These are phyloP conservation scores for Procavia capensis DNA, from an alignment of 2,113 vertebrate genomes.

Conservation along the genomic window DNA sequence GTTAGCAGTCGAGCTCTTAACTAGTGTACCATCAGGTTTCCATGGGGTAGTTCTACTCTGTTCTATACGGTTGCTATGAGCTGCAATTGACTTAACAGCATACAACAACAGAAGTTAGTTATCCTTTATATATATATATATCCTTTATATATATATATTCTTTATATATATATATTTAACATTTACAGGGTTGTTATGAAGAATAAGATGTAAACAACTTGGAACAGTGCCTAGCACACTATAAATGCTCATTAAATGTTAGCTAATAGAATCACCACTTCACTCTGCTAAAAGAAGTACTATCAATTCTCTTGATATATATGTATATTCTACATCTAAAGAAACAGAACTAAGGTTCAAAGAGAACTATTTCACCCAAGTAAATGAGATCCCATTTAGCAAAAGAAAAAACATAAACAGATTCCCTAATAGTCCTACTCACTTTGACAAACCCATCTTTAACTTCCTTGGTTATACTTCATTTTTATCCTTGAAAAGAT, in stretches of 20 bases:
- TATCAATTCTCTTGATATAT: not conserved
- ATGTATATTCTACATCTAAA: not conserved
- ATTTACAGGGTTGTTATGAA: not conserved
- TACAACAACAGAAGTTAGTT: too few relatives aligned
- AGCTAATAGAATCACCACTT: not conserved
- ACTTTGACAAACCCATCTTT: not conserved
- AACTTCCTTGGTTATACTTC: not conserved
- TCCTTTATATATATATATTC: too few relatives aligned
- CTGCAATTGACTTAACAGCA: too few relatives aligned
- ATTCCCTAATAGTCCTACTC: not conserved
- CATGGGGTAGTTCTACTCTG: too few relatives aligned
- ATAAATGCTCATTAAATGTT: too few relatives aligned
- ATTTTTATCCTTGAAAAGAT: not conserved
- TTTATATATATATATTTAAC: too few relatives aligned
- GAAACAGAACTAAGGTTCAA: not conserved
- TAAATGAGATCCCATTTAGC: not conserved
- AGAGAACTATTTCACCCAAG: not conserved
- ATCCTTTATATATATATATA: too few relatives aligned
- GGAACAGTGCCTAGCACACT: too few relatives aligned
- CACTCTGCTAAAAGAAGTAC: not conserved
- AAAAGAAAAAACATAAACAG: not conserved
- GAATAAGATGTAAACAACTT: not conserved
- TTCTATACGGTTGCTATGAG: too few relatives aligned
- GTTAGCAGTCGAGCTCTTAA: too few relatives aligned
- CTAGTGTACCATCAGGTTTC: too few relatives aligned